Evolutionary conservation across 2,113 vertebrate species (phyloP), one percentile per base, ranked within the genome.

Genomic region (Ovis canadensis): DNA sequence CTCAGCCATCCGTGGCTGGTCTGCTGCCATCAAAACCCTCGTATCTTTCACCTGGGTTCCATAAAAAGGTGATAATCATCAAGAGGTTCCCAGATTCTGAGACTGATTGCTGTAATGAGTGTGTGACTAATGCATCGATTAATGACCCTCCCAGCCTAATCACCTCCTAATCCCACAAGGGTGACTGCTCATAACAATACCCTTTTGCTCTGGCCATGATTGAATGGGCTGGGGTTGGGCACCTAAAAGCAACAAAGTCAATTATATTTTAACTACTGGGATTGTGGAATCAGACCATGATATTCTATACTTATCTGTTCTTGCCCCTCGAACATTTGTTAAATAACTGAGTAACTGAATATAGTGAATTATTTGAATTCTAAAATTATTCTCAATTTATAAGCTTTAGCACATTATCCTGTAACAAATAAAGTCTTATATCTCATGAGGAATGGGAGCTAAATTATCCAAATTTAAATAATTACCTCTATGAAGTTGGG

Each of bases 1-100:
- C 52, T 99, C 98, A 81, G 99, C 98, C 99, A 99, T 99, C 97
- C 98, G 99, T 31, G 99, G 98, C 95, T 99, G 99, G 45, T 99
- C 99, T 15, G 99, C 99, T 95, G 99, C 99, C 94, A 99, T 98
- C 96, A 99, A 98, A 21, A 99, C 99, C 81, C 98, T 98, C 88
- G 98, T 90, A 96, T 99, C 99, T 97, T 99, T 99, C 23, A 98
- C 98, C 99, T 99, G 93, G 7, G 14, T 60, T 43, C 23, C 86
- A 88, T 16, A 52, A 86, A 62, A 71, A 59, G 8, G 29, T 23
- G 13, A 91, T 40, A 80, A 54, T 97, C 62, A 90, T 16, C 12
- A 54, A 27, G 36, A 10, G 27, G 5, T 12, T 52, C 15, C 71
- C 23, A 87, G 55, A 74, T 60, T 85, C 59, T 59, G 27, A 95